Percentiles rank a stretch among this genome's conserved stretches.
These are phyloP conservation scores for Drosophila anomelani DNA, from an alignment of 2,888 invertebrate species.

Conservation along the genomic window DNA sequence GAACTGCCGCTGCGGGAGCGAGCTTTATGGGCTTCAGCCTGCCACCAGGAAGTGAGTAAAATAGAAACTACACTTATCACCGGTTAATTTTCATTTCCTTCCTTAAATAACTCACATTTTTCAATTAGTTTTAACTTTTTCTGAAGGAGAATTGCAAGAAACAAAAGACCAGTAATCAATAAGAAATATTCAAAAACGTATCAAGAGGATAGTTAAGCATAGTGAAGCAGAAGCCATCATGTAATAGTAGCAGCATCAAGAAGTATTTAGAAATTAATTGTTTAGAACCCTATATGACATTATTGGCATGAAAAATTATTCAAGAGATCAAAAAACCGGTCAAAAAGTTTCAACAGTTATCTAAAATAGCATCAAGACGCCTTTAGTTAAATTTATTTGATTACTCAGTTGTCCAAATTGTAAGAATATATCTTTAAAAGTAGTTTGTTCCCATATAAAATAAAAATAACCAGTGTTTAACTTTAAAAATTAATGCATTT, in stretches of 20 bases:
- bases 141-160: neutral
- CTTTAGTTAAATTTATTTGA: neutral
- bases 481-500: neutral
- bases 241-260: neutral
- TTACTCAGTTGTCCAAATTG: slow-evolving; percentile 2
- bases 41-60: slow-evolving; percentile 83
- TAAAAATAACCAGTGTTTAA: neutral
- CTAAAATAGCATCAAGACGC: neutral
- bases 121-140: neutral
- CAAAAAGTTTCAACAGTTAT: neutral
- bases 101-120: slow-evolving; percentile 4
- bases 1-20: slow-evolving; percentile 57
- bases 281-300: neutral
- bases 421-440: neutral
- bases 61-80: neutral
- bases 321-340: neutral
- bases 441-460: neutral
- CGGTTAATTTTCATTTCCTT: neutral
- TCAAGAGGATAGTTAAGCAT: neutral
- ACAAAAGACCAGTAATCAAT: neutral
- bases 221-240: neutral
- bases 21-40: slow-evolving; percentile 82
- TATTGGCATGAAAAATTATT: neutral
- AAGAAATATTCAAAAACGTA: neutral
- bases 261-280: neutral